Percentiles rank a stretch among this genome's conserved stretches.
Evolutionary conservation across 2,797 vertebrate genomes (phyloP).

Genomic region (Scolopax rusticola): DNA sequence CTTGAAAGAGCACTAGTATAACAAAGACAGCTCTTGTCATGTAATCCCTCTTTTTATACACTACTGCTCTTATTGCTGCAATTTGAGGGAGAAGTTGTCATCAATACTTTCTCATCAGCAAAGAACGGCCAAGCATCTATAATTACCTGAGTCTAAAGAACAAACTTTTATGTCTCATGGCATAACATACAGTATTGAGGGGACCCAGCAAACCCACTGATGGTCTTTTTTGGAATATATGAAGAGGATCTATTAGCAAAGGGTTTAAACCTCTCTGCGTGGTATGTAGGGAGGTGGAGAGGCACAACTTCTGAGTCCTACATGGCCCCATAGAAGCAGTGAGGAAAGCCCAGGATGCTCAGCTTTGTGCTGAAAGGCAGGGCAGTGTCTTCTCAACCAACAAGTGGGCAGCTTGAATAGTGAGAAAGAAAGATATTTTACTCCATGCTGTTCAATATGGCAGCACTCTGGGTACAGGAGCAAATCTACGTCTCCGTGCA

Average conservation of each 20-base stretch:
- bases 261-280: neutral
- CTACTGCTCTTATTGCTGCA: neutral
- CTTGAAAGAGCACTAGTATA: neutral
- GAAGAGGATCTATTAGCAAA: neutral
- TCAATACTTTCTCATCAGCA: neutral
- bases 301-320: neutral
- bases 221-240: neutral
- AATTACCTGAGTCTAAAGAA: neutral
- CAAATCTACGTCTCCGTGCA: neutral
- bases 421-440: neutral
- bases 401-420: neutral
- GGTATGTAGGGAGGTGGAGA: accelerated
- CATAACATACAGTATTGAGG: neutral
- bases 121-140: neutral
- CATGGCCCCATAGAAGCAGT: accelerated
- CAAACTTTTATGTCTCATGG: neutral
- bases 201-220: neutral
- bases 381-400: neutral
- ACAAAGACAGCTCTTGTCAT: neutral
- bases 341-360: neutral
- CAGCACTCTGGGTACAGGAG: accelerated
- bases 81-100: neutral
- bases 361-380: neutral
- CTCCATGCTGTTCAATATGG: no score
- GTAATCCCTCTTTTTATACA: neutral